Conservation (phyloP, 2,113 vertebrate species). For the Geococcyx californianus region DNA sequence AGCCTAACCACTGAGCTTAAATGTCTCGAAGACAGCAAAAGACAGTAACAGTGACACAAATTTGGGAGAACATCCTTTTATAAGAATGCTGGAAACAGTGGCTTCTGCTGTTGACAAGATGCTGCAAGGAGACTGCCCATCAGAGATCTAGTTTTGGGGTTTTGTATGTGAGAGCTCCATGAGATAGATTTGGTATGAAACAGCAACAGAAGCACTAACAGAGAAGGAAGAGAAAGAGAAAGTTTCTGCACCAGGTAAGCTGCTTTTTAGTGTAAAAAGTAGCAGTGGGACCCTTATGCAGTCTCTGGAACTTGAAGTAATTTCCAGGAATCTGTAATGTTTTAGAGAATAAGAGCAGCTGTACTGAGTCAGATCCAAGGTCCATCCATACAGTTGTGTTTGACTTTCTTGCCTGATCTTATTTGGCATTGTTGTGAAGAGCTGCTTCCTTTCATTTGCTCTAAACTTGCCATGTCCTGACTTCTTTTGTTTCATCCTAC, state of each 20-base stretch:
- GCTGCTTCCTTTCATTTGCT: background rate
- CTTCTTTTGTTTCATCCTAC: background rate
- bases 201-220: background rate
- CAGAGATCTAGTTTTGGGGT: background rate
- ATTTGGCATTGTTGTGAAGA: background rate
- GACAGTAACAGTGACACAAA: background rate
- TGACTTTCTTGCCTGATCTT: background rate
- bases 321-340: background rate
- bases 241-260: conserved; percentile 15
- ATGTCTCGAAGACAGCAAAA: background rate
- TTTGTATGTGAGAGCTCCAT: background rate
- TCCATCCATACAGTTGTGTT: background rate
- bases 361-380: background rate
- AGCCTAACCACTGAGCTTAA: background rate
- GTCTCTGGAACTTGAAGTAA: background rate
- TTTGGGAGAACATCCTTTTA: background rate
- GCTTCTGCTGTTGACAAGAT: background rate
- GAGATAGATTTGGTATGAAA: background rate
- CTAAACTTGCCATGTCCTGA: background rate
- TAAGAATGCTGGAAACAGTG: background rate
- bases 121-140: background rate
- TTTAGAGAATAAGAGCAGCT: background rate
- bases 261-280: conserved; percentile 37
- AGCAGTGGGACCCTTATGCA: background rate
- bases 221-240: background rate